Evolutionary conservation across 1,140 invertebrate genomes (phyloP), one percentile per base, ranked within the genome.

Genomic region (Musca vetustissima): DNA sequence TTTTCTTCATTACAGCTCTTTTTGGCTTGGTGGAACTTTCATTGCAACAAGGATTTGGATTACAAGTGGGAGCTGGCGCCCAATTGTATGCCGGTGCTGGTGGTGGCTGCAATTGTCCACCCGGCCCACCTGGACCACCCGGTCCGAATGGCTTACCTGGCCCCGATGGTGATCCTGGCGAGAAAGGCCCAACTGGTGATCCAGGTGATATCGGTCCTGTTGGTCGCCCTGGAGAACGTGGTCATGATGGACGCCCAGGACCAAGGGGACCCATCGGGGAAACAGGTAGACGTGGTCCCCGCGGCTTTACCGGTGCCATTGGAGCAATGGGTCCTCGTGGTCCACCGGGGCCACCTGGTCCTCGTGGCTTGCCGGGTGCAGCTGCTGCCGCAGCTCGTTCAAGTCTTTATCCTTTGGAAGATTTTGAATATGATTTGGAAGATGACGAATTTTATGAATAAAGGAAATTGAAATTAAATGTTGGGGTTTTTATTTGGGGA

Each of bases 151-250:
- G 69, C 21, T 15, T 59, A 13, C 48, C 43, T 22, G 68, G 69
- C 6, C 15, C 36, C 0, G 21, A 28, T 21, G 68, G 68, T 4
- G 47, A 57, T 24, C 64, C 36, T 9, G 69, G 64, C 43, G 47
- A 28, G 13, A 70, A 70, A 50, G 68, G 68, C 9, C 68, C 68
- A 21, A 25, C 19, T 25, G 68, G 68, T 24, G 68, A 69, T 69
- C 61, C 59, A 1, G 68, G 68, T 36, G 17, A 50, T 21, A 59
- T 36, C 14, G 68, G 68, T 11, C 59, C 59, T 25, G 28, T 28
- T 4, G 53, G 57, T 11, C 28, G 14, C n/a, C 11, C 25, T 43
- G 66, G 66, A 3, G 14, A 15, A 3, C 28, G 17, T 7, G 68
- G 68, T 53, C 28, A 19, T 4, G 21, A 50, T 21, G 68, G 68